phyloP scores from a whole-genome alignment of 2,797 vertebrate species.

The Zenarchopterus dispar region DNA sequence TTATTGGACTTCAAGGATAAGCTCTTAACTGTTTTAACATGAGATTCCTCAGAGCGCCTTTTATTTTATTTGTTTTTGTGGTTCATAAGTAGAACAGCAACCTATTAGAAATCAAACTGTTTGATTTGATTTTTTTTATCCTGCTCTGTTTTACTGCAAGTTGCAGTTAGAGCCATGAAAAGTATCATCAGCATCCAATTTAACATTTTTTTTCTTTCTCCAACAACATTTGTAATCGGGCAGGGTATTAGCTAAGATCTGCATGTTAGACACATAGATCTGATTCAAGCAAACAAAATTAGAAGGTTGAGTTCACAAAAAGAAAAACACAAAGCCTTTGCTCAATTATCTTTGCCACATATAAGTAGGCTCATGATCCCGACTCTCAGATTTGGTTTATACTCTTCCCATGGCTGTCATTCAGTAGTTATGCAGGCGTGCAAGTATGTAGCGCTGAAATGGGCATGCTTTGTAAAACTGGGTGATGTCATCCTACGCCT shows the following conservation, averaged over 20 bases:
- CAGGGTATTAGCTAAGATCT: not conserved
- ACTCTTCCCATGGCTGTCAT: slow-evolving; percentile 53
- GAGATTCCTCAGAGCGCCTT: slow-evolving; percentile 3
- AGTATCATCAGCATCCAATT: no score
- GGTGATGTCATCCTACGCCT: slow-evolving; percentile 72
- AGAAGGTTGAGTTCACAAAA: not conserved
- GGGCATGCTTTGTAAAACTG: slow-evolving; percentile 46
- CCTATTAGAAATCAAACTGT: no score
- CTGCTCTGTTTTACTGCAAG: no score
- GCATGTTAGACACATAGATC: not conserved
- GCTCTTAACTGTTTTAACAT: not conserved
- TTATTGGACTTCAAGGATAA: not conserved
- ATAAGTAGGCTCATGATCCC: slow-evolving; percentile 13
- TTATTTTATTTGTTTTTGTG: not conserved
- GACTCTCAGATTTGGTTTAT: slow-evolving; percentile 33
- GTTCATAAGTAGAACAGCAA: not conserved
- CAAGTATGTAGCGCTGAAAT: slow-evolving; percentile 64
- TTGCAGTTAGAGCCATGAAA: no score
- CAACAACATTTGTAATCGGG: not conserved
- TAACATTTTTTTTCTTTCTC: not conserved
- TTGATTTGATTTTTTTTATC: no score
- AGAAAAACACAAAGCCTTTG: slow-evolving; percentile 7
- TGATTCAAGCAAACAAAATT: not conserved
- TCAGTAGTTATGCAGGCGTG: slow-evolving; percentile 61
- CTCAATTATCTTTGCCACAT: slow-evolving; percentile 31